Percentiles rank a stretch among this genome's conserved stretches.
These are phyloP conservation scores for Pseudochirops cupreus DNA, from an alignment of 2,797 vertebrate species.

Conservation along the genomic window DNA sequence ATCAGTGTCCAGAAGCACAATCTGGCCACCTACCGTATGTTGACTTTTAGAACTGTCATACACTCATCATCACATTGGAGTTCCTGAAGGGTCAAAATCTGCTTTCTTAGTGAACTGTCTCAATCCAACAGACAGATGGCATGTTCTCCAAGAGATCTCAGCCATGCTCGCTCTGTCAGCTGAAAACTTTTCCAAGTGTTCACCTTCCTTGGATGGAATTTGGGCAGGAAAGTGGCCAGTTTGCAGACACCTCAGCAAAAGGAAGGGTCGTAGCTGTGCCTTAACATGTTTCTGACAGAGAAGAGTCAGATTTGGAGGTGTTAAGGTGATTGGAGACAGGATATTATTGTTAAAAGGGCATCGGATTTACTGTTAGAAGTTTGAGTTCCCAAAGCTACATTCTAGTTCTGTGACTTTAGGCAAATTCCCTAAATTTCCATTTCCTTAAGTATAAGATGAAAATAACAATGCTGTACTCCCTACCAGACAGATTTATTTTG, in stretches of 20 bases:
- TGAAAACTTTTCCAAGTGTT: conserved; percentile 64
- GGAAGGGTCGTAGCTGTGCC: neutral
- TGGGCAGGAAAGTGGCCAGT: neutral
- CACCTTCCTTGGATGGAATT: neutral
- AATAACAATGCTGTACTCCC: neutral
- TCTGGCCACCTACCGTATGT: conserved; percentile 71
- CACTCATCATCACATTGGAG: conserved; percentile 67
- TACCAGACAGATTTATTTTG: neutral
- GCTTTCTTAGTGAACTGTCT: conserved; percentile 68
- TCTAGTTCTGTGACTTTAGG: neutral
- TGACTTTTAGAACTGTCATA: conserved; percentile 72
- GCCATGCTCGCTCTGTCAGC: conserved; percentile 56
- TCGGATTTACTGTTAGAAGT: neutral
- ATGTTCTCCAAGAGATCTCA: conserved; percentile 67
- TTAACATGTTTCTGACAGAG: neutral
- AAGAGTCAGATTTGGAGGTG: neutral
- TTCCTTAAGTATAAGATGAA: neutral
- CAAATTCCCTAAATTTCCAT: neutral
- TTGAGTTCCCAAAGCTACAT: neutral
- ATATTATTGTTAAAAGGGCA: neutral
- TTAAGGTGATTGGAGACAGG: neutral
- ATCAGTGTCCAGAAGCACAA: conserved; percentile 74
- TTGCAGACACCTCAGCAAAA: neutral
- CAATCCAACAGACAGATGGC: conserved; percentile 67
- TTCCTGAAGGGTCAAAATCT: conserved; percentile 77